Evolutionary conservation across 2,888 invertebrate genomes (phyloP), one percentile per base, ranked within the genome.

Genomic region (Mythimna lalbum): DNA sequence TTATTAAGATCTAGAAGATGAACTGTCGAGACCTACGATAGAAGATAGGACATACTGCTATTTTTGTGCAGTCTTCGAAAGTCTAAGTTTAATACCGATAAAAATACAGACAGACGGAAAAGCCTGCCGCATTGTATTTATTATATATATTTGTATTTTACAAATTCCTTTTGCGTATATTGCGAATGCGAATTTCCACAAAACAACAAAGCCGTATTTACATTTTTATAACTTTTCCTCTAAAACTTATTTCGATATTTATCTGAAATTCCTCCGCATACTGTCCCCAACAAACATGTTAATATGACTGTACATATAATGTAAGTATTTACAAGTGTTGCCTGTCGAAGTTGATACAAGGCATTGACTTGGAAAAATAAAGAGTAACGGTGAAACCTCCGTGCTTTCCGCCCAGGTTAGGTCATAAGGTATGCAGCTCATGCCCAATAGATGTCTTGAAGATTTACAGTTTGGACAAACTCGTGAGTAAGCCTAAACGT

Each of bases 351-450:
- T 31, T 47, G 53, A 67, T 53, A 52, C 50, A 67, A 78, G 79
- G 43, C 83, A 76, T 72, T 82, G 83, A 84, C 78, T 61, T 80
- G 62, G 65, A 59, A 69, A 67, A 70, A 76, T 74, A 73, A 69
- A 49, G 61, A 23, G 39, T 81, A 80, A 81, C 82, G 71, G 86
- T 73, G 43, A 27, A 69, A 21, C 21, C 27, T 56, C n/a, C 77
- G 49, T 73, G 68, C 73, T 78, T 81, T 65, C 73, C 82, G 62
- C 59, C 47, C 17, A 27, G 21, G n/a, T 43, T 21, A 23, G 19
- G 43, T 57, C 63, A 71, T 79, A 71, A 49, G 21, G 59, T 49
- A 85, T 76, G 77, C 83, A 9, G 57, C 39, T 52, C 83, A 74
- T 57, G 73, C n/a, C 27, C 33, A n/a, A 47, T 2, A 23, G 63